A percentile compares a stretch with the other conserved stretches of the same genome.
Conservation (phyloP, 2,888 invertebrate species). For the Ischnura elegans region DNA sequence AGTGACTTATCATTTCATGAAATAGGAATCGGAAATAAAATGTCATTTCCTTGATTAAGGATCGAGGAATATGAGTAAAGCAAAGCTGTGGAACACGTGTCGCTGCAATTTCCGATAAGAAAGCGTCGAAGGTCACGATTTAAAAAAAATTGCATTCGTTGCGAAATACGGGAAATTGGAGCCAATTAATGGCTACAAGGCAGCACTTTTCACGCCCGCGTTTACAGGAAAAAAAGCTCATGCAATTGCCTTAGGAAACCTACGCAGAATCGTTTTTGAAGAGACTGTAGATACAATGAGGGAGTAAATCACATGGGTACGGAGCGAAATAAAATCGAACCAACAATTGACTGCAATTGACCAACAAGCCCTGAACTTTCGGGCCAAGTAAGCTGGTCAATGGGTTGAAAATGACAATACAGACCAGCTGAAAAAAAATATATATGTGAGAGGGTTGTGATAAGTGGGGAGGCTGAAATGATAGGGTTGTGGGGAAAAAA, state of each 20-base stretch:
- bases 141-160: neutral
- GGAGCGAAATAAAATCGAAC: neutral
- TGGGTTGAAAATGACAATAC: neutral
- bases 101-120: too few relatives aligned
- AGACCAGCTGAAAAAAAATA: neutral
- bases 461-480: neutral
- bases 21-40: too few relatives aligned
- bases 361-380: neutral
- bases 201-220: conserved; percentile 7
- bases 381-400: conserved; percentile 16
- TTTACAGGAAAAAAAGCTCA: too few relatives aligned
- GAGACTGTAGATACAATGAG: too few relatives aligned
- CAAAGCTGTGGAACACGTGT: too few relatives aligned
- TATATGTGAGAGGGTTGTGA: too few relatives aligned
- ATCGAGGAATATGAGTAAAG: too few relatives aligned
- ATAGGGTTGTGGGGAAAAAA: too few relatives aligned
- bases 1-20: too few relatives aligned
- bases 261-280: neutral
- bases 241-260: neutral
- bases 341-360: neutral
- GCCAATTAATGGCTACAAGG: neutral
- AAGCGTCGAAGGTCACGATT: neutral
- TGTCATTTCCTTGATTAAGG: too few relatives aligned
- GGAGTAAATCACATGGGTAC: neutral
- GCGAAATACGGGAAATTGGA: neutral